A percentile compares a stretch with the other conserved stretches of the same genome.
phyloP scores from a whole-genome alignment of 1,140 invertebrate species.

The Drosophila bocki region DNA sequence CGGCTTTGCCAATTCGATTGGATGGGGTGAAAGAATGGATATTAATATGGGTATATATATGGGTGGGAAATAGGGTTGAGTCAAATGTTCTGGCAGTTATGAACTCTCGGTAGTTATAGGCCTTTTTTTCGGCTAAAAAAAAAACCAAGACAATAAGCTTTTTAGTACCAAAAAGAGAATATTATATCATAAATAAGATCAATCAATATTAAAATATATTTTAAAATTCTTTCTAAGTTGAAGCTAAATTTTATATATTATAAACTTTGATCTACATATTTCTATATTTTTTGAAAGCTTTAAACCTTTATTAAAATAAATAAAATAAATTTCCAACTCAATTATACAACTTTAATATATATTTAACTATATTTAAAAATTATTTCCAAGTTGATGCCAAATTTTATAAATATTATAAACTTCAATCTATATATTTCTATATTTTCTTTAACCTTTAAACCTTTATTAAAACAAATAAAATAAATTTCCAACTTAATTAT shows the following conservation, averaged over 20 bases:
- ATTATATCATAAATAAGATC: neutral
- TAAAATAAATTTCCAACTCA: neutral
- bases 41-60: slow-evolving; percentile 14
- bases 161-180: no score
- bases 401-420: neutral
- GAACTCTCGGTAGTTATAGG: neutral
- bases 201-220: neutral
- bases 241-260: neutral
- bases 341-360: neutral
- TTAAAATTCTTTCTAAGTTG: neutral
- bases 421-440: no score
- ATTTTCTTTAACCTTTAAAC: neutral
- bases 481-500: neutral
- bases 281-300: neutral
- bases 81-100: slow-evolving; percentile 12
- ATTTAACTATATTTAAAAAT: no score
- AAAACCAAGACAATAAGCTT: neutral
- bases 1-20: slow-evolving; percentile 65
- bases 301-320: neutral
- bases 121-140: neutral
- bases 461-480: neutral
- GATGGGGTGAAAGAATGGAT: slow-evolving; percentile 3
- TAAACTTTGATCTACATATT: neutral
- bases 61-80: slow-evolving; percentile 1
- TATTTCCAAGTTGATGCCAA: no score